Evolutionary conservation across 2,888 invertebrate species (phyloP), one percentile per base, ranked within the genome.

Genomic region (Agrilus cyanescens): DNA sequence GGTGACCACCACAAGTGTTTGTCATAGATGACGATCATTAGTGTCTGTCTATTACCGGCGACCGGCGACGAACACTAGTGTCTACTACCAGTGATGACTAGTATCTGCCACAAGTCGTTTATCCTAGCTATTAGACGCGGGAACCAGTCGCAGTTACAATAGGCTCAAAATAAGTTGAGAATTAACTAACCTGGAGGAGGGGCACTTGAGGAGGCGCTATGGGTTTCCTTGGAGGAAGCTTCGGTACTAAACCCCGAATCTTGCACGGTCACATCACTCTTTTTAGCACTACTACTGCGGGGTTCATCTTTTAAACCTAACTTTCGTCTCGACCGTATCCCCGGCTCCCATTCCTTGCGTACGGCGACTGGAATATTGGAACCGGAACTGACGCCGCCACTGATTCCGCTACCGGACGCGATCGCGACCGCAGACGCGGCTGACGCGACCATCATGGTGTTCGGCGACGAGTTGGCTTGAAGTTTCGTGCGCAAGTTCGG

Each of bases 221-320:
- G 84, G 50, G 85, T 82, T 62, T 83, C 83, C 65, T 83, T 83
- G 57, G 82, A 85, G 41, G 85, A 86, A 40, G 87, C 86, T 68
- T 89, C 89, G 46, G 89, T 88, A 65, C 88, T 88, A 70, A 90
- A 90, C 42, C 89, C 90, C 38, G 88, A 88, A 69, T 90, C 90
- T 60, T 82, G 82, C 16, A 83, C 76, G 43, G 76, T 75, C 46
- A 70, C 72, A 42, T 64, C 64, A 48, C 74, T 76, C 55, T 75
- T 75, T 61, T 61, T 68, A 48, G 52, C 57, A 44, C 53, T 51
- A 20, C 39, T 44, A 29, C 52, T 38, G 18, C 44, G 41, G 30
- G 52, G 43, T 38, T 62, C 62, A 34, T 63, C 61, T 46, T 61
- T 61, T 45, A 51, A 56, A 49, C 54, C 57, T 16, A 66, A 47